These are phyloP conservation scores for Rhizomys pruinosus DNA, from an alignment of 2,113 vertebrate genomes.

Conservation along the genomic window DNA sequence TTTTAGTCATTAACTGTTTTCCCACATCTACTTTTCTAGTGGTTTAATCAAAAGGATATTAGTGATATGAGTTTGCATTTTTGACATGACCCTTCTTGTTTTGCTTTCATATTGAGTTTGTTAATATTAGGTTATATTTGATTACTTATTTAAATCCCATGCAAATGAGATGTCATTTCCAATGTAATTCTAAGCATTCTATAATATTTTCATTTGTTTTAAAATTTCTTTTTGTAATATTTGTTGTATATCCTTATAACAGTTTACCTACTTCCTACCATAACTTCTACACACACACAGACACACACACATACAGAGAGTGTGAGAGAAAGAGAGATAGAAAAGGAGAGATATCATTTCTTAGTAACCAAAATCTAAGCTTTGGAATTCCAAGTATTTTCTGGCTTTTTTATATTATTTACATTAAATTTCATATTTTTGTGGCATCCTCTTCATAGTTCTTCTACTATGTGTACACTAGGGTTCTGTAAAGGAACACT, in stretches of 20 bases:
- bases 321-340: too few relatives aligned
- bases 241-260: background rate
- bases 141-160: constrained; percentile 1
- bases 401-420: background rate
- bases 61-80: background rate
- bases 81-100: background rate
- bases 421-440: background rate
- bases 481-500: too few relatives aligned
- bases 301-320: background rate
- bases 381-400: background rate
- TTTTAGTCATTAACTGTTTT: background rate
- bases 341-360: background rate
- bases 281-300: background rate
- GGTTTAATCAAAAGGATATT: background rate
- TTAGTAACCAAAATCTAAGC: background rate
- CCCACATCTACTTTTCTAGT: background rate
- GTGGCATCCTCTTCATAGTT: background rate
- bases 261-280: background rate
- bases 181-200: background rate
- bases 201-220: background rate
- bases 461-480: background rate
- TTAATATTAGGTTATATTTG: background rate
- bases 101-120: background rate
- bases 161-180: background rate
- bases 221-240: background rate